Base-by-base conservation (phyloP, 2,797 vertebrate genomes). In the Spatula versicolor region DNA sequence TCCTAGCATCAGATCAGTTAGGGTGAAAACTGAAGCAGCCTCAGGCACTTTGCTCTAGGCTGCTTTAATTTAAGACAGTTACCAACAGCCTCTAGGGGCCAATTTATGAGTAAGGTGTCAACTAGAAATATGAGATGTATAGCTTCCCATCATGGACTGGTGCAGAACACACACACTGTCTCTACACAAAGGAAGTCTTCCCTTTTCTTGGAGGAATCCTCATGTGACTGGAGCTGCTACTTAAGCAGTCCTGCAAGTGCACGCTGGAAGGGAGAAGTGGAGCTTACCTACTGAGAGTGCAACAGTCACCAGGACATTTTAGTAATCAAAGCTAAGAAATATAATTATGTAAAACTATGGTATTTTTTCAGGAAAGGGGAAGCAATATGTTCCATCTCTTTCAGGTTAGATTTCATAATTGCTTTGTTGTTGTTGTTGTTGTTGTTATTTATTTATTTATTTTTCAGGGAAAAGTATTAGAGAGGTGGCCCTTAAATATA, bases 101-200 rank as follows among this genome's bases (percentile, higher is more conserved):
- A 91, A 80, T 94, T 95, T 93, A 87, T 43, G 69, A 66, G 54
- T n/a, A 83, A 94, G 75, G 78, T 95, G 82, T 91, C 86, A 95
- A 83, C 48, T 60, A 79, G 59, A 88, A 93, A 83, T 54, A 63
- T 0, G 2, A 86, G 45, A n/a, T 3, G 1, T 28, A 35, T 2
- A 72, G 28, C 28, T 14, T 90, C 25, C 39, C 22, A 16, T 55
- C 43, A 58, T 31, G 46, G 67, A 76, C 35, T 33, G 22, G 30
- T 84, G 60, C 25, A 80, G 71, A 87, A 35, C 37, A 82, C 55
- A 52, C 59, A 33, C 75, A 41, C 48, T 18, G 18, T 19, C 28
- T 85, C 64, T 46, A 10, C 30, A 21, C 39, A 69, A 56, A 12
- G 35, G 28, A 75, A 62, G 26, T 41, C 86, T 73, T 84, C 56